Evolutionary conservation across 2,797 vertebrate genomes (phyloP).

Genomic region (Cyprinodon diabolis): DNA sequence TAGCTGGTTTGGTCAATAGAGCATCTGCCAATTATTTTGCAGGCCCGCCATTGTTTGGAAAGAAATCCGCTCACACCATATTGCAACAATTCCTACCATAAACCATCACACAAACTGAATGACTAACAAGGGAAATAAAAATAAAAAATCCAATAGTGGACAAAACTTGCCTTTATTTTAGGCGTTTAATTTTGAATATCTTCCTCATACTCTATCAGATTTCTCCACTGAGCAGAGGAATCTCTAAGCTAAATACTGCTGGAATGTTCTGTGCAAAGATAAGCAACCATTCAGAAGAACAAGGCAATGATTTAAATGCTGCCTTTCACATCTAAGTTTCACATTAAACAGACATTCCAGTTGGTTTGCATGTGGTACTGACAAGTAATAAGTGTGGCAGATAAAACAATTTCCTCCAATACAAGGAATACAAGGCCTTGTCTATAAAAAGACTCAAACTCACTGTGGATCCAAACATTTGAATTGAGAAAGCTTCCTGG

Average conservation of each 20-base stretch:
- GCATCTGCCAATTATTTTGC: conserved; percentile 73
- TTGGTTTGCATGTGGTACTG: neutral
- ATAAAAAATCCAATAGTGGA: conserved; percentile 3
- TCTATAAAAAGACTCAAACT: no score
- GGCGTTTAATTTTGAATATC: conserved; percentile 23
- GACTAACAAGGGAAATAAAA: conserved; percentile 38
- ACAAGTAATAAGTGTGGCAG: neutral
- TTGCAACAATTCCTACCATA: conserved; percentile 45
- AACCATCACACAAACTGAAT: conserved; percentile 45
- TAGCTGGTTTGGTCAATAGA: conserved; percentile 62
- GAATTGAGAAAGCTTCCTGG: no score
- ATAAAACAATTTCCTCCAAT: neutral
- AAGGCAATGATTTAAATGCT: conserved; percentile 5
- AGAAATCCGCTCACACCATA: conserved; percentile 41
- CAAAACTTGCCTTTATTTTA: conserved; percentile 17
- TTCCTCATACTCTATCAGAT: conserved; percentile 9
- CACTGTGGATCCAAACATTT: no score
- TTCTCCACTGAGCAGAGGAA: conserved; percentile 17
- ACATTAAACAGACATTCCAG: conserved; percentile 5
- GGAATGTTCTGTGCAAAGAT: conserved; percentile 35
- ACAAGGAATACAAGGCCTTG: no score
- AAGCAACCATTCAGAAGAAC: conserved; percentile 18
- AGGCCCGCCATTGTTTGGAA: conserved; percentile 57
- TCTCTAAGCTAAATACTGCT: conserved; percentile 35
- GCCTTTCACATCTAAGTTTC: conserved; percentile 16